These are phyloP conservation scores for Blastobasis lacticolella DNA, from an alignment of 2,888 invertebrate genomes.

Conservation along the genomic window DNA sequence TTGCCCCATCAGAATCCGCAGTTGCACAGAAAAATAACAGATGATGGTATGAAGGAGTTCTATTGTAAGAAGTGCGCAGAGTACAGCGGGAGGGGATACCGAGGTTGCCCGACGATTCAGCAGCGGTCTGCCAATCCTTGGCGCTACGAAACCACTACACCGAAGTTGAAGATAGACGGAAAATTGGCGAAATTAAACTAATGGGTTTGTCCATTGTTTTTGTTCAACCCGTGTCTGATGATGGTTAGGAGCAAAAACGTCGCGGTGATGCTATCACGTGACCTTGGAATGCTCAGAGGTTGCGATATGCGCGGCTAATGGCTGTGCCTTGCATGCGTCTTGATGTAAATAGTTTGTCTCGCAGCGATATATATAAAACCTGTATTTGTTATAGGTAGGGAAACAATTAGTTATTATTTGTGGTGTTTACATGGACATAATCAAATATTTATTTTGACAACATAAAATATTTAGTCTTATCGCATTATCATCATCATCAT, in stretches of 20 bases:
- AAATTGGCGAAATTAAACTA: slow-evolving; percentile 69
- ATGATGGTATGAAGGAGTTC: slow-evolving; percentile 53
- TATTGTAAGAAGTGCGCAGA: slow-evolving; percentile 62
- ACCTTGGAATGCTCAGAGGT: slow-evolving; percentile 40
- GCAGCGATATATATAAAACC: too few species aligned
- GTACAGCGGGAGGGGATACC: slow-evolving; percentile 22
- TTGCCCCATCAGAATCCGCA: slow-evolving; percentile 33
- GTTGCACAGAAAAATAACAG: slow-evolving; percentile 42
- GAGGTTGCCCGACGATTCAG: slow-evolving; percentile 21
- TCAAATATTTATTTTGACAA: too few species aligned
- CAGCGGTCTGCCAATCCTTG: slow-evolving; percentile 35
- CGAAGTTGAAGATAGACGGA: slow-evolving; percentile 59
- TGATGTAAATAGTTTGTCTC: too few species aligned
- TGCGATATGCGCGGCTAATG: slow-evolving; percentile 9
- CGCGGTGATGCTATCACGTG: slow-evolving; percentile 39
- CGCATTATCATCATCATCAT: too few species aligned
- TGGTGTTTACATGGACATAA: too few species aligned
- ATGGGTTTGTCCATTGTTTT: slow-evolving; percentile 46
- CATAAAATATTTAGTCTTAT: too few species aligned
- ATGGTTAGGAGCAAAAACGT: slow-evolving; percentile 30
- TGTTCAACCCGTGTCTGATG: slow-evolving; percentile 41
- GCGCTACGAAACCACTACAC: slow-evolving; percentile 46
- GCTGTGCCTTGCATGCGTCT: too few species aligned
- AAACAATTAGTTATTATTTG: too few species aligned
- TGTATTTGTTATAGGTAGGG: too few species aligned